Conservation (phyloP, 2,888 invertebrate species). For the Drosophila siamana region DNA sequence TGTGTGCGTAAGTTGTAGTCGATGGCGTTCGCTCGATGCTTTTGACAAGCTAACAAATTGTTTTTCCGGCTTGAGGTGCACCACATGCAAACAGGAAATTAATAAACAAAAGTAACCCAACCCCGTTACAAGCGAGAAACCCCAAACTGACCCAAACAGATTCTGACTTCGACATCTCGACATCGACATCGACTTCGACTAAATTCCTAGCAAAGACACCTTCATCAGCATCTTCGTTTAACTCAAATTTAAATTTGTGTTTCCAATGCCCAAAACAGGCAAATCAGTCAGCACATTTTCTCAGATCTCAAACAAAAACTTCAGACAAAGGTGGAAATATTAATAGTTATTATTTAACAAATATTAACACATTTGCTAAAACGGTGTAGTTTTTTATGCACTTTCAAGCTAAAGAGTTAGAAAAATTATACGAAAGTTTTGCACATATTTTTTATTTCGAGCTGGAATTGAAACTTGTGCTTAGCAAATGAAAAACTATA, state of each 20-base stretch:
- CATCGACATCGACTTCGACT: conserved; percentile 10
- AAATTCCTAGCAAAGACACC: background rate
- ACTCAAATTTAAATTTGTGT: conserved; percentile 24
- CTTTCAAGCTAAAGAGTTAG: too few relatives aligned
- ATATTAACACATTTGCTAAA: too few relatives aligned
- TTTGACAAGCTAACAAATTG: conserved; percentile 81
- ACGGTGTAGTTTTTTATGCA: too few relatives aligned
- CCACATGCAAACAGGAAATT: conserved; percentile 81
- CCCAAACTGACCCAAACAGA: conserved; percentile 45
- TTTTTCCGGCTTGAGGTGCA: conserved; percentile 78
- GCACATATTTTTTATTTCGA: too few relatives aligned
- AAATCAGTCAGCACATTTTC: background rate
- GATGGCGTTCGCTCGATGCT: conserved; percentile 53
- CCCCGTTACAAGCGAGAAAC: conserved; percentile 1
- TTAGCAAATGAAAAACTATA: too few relatives aligned
- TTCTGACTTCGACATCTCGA: conserved; percentile 26
- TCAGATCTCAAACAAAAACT: too few relatives aligned
- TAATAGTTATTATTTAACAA: too few relatives aligned
- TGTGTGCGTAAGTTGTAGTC: conserved; percentile 36
- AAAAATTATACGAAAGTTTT: too few relatives aligned
- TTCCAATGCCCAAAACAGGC: conserved; percentile 4
- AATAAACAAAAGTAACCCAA: conserved; percentile 69
- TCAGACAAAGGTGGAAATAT: too few relatives aligned
- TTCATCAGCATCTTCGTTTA: conserved; percentile 12
- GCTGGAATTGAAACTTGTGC: too few relatives aligned